These are phyloP conservation scores for Meandrina meandrites DNA, from an alignment of 92 coral and sea anemone genomes.

Conservation along the genomic window DNA sequence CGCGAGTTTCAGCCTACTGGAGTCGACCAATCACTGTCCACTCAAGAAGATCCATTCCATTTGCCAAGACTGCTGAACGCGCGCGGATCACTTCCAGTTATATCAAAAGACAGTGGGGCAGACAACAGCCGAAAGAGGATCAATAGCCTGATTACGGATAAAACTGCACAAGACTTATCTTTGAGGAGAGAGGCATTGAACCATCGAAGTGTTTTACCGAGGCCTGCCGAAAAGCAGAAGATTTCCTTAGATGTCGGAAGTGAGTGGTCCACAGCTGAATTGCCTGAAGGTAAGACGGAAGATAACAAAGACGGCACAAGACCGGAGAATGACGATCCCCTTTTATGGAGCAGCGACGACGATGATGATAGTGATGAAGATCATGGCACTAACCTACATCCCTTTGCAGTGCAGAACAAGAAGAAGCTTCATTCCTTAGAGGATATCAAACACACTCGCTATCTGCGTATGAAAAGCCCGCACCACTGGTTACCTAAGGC, in stretches of 20 bases:
- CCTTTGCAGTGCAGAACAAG: not conserved
- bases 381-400: not conserved
- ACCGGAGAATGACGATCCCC: not conserved
- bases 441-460: constrained; percentile 20
- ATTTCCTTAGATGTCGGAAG: not conserved
- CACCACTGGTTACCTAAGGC: constrained; percentile 17
- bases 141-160: not conserved
- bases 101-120: not conserved
- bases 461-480: constrained; percentile 20
- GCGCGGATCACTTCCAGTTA: constrained; percentile 3
- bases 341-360: not conserved
- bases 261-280: not conserved
- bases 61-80: not conserved
- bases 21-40: not conserved
- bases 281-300: not conserved
- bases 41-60: not conserved
- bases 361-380: constrained; percentile 9
- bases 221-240: not conserved
- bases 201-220: constrained; percentile 1
- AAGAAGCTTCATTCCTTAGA: constrained; percentile 24
- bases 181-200: not conserved
- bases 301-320: not conserved
- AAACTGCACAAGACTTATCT: not conserved
- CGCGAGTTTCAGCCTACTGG: not conserved
- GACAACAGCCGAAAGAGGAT: not conserved